phyloP scores from a whole-genome alignment of 2,888 invertebrate genomes.

The Andrena dorsata region DNA sequence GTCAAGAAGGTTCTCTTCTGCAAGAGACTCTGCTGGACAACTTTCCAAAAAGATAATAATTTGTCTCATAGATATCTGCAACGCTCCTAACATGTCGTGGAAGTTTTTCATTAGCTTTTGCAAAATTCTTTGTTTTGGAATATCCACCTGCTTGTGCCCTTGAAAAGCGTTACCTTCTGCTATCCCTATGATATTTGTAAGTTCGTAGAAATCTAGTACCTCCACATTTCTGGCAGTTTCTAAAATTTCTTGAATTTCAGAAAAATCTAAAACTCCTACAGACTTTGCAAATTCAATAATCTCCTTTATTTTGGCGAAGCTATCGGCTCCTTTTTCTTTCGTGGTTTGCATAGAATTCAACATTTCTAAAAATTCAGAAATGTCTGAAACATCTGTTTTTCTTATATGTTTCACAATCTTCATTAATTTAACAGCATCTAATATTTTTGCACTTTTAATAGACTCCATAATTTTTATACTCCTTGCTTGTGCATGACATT shows the following conservation, averaged over 20 bases:
- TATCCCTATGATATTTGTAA: not conserved
- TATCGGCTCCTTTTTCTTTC: too few relatives aligned
- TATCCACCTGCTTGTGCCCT: not conserved
- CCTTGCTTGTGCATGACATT: not conserved
- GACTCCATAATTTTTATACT: not conserved
- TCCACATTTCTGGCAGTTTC: too few relatives aligned
- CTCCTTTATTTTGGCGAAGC: too few relatives aligned
- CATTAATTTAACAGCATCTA: not conserved
- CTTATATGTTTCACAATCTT: too few relatives aligned
- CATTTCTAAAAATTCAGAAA: too few relatives aligned
- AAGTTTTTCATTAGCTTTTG: conserved; percentile 84
- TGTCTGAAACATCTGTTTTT: too few relatives aligned
- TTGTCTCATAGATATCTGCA: conserved; percentile 88
- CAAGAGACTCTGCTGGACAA: conserved; percentile 85
- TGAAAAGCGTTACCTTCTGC: not conserved
- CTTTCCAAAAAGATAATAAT: conserved; percentile 89
- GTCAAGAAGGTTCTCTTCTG: conserved; percentile 73
- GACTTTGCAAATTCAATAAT: too few relatives aligned
- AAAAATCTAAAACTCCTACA: too few relatives aligned
- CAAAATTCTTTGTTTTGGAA: conserved; percentile 82
- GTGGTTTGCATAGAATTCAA: too few relatives aligned
- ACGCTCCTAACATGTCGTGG: conserved; percentile 86
- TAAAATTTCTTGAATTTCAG: too few relatives aligned
- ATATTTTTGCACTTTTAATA: not conserved
- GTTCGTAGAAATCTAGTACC: too few relatives aligned